Percentiles rank a stretch among this genome's conserved stretches.
Conservation (phyloP, 1,140 invertebrate genomes). For the Zaprionus ghesquierei region DNA sequence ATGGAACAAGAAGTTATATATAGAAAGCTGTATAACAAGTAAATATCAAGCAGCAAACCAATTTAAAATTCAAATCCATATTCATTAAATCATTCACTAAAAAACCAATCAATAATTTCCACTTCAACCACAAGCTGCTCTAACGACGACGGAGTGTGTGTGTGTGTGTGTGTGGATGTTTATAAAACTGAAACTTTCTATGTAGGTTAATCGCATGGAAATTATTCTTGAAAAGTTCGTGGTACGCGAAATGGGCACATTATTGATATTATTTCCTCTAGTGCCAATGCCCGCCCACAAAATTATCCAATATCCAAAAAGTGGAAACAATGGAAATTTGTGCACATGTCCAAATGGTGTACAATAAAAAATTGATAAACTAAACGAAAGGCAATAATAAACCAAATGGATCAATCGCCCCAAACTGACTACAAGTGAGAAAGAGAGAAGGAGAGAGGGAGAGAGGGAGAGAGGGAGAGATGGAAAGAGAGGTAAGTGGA, state of each 20-base stretch:
- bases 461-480: neutral
- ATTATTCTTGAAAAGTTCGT: neutral
- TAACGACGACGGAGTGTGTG: neutral
- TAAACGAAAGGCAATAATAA: neutral
- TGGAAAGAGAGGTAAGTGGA: neutral
- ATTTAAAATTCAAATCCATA: neutral
- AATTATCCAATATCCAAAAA: constrained; percentile 20
- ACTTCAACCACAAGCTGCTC: neutral
- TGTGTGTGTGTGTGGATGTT: neutral
- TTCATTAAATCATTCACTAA: neutral
- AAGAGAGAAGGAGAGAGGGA: neutral
- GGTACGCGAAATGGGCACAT: neutral
- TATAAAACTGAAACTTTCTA: neutral
- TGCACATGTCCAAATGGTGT: constrained; percentile 52
- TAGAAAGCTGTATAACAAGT: no score
- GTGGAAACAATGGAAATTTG: constrained; percentile 46
- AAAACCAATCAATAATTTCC: neutral
- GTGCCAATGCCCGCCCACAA: neutral
- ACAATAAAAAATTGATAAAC: constrained; percentile 36
- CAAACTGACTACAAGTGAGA: no score
- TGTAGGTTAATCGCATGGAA: constrained; percentile 3
- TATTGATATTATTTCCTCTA: neutral
- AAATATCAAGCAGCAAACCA: no score
- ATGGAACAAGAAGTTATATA: no score
- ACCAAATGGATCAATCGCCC: neutral